Evolutionary conservation across 2,888 invertebrate species (phyloP).

Genomic region (Dendrolimus pini): DNA sequence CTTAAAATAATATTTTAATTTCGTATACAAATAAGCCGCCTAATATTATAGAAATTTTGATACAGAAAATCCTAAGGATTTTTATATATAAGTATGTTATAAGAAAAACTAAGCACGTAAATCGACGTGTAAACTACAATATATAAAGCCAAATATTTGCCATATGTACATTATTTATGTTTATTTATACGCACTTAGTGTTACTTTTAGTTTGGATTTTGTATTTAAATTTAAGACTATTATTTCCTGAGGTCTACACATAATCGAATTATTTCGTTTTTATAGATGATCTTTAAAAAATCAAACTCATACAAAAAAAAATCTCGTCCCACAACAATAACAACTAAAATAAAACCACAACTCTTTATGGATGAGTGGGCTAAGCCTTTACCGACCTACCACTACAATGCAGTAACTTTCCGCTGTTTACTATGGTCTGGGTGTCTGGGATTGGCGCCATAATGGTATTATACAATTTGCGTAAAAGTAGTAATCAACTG

Average conservation of each 20-base stretch:
- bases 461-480: no score
- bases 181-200: slow-evolving; percentile 49
- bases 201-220: slow-evolving; percentile 42
- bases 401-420: no score
- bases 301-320: no score
- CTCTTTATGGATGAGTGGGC: no score
- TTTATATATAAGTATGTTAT: slow-evolving; percentile 1
- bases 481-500: no score
- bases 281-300: no score
- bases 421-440: no score
- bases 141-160: slow-evolving; percentile 75
- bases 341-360: no score
- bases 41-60: background rate
- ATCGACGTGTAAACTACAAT: slow-evolving; percentile 38
- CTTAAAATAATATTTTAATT: background rate
- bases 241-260: slow-evolving; percentile 10
- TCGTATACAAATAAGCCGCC: background rate
- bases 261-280: background rate
- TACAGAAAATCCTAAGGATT: slow-evolving; percentile 4
- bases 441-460: no score
- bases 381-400: no score
- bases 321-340: no score
- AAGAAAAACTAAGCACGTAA: slow-evolving; percentile 19
- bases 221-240: slow-evolving; percentile 17
- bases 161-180: slow-evolving; percentile 67